These are phyloP conservation scores for Lampris incognitus DNA, from an alignment of 2,113 vertebrate species.

Conservation along the genomic window DNA sequence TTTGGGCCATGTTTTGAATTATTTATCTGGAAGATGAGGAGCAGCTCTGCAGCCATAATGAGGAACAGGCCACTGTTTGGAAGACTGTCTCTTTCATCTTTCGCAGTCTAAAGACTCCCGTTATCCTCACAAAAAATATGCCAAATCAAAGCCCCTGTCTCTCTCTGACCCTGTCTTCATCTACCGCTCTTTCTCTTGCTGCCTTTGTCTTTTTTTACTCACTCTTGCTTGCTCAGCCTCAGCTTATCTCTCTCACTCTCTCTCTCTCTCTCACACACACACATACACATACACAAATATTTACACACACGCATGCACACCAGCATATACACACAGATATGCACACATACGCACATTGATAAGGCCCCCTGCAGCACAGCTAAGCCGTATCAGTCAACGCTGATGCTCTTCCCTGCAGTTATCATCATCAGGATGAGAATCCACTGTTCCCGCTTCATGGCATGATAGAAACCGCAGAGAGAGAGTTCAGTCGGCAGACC, in stretches of 20 bases:
- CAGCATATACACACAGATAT: neutral
- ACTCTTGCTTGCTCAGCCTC: no score
- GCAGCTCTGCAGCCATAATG: conserved; percentile 64
- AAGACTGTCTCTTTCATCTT: conserved; percentile 64
- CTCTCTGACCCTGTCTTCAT: neutral
- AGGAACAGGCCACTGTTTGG: conserved; percentile 51
- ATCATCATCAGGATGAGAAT: conserved; percentile 17
- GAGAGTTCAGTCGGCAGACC: neutral
- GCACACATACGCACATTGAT: conserved; percentile 2
- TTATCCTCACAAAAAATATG: conserved; percentile 37
- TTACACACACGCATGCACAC: neutral
- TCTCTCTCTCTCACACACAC: neutral
- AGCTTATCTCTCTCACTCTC: conserved; percentile 7
- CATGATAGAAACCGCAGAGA: no score
- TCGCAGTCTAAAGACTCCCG: conserved; percentile 32
- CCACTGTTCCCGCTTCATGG: conserved; percentile 6
- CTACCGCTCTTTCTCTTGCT: neutral
- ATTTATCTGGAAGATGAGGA: conserved; percentile 62
- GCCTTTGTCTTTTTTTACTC: no score
- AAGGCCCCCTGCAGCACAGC: conserved; percentile 15
- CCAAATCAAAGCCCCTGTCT: conserved; percentile 35
- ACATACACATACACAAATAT: neutral
- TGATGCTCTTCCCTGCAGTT: conserved; percentile 10
- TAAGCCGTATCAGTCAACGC: conserved; percentile 24
- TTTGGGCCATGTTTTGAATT: conserved; percentile 70